These are phyloP conservation scores for Gorsachius magnificus DNA, from an alignment of 2,797 vertebrate genomes.

Conservation along the genomic window DNA sequence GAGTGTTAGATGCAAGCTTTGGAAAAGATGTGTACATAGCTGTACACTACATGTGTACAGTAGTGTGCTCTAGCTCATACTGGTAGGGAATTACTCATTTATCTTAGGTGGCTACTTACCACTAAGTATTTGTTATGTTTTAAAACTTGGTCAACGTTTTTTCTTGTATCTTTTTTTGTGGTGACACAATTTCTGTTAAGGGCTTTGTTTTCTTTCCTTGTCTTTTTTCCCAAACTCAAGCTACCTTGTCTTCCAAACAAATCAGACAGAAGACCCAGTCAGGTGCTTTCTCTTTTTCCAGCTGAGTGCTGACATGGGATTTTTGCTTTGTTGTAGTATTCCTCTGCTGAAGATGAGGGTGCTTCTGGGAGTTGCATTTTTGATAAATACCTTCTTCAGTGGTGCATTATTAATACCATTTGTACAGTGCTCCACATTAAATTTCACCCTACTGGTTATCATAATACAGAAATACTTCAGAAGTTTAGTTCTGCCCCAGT, in stretches of 20 bases:
- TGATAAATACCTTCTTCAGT: not conserved
- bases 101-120: not conserved
- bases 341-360: not conserved
- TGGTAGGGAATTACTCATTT: not conserved
- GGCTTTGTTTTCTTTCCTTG: not conserved
- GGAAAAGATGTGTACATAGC: not conserved
- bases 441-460: slow-evolving; percentile 46
- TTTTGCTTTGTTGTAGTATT: not conserved
- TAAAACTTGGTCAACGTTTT: not conserved
- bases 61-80: not conserved
- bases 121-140: not conserved
- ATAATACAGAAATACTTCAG: slow-evolving; percentile 23
- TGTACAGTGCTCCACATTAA: not conserved
- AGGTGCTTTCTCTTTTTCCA: not conserved
- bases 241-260: not conserved
- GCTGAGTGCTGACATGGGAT: not conserved
- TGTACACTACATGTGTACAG: not conserved
- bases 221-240: not conserved
- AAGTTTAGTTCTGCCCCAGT: not conserved
- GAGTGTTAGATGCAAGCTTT: not conserved
- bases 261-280: not conserved
- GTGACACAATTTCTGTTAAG: not conserved
- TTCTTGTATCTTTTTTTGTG: not conserved
- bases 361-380: not conserved
- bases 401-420: not conserved